These are phyloP conservation scores for Plestiodon gilberti DNA, from an alignment of 2,113 vertebrate genomes.

Conservation along the genomic window DNA sequence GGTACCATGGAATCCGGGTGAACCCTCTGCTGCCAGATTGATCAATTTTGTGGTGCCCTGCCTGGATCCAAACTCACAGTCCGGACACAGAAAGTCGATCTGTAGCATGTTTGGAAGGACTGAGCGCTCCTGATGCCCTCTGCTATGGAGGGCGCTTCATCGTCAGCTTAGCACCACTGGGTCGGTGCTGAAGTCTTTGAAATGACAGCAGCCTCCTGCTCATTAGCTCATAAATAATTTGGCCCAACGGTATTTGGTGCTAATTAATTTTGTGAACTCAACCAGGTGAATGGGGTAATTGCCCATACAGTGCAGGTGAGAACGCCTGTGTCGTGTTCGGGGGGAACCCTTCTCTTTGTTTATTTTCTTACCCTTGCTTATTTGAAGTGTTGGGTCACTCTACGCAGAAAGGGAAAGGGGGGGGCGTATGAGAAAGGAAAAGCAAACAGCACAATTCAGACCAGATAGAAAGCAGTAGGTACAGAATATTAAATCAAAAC, in stretches of 20 bases:
- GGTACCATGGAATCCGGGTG: not conserved
- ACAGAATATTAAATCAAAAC: conserved; percentile 72
- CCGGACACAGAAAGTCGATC: not conserved
- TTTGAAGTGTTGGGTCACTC: conserved; percentile 63
- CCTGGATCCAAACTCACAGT: not conserved
- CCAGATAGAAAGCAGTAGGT: conserved; percentile 59
- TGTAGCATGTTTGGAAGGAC: not conserved
- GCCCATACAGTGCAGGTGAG: conserved; percentile 45
- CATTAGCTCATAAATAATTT: conserved; percentile 58
- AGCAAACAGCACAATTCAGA: conserved; percentile 32
- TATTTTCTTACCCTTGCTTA: conserved; percentile 51
- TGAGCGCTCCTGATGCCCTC: not conserved
- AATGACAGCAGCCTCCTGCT: conserved; percentile 42
- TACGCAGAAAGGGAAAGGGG: conserved; percentile 16
- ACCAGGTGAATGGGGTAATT: conserved; percentile 64
- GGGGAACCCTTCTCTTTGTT: conserved; percentile 49
- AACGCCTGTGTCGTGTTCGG: not conserved
- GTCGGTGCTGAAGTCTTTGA: not conserved
- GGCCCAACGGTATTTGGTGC: conserved; percentile 46
- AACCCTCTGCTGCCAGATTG: not conserved
- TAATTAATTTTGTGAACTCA: conserved; percentile 75
- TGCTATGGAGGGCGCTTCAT: not conserved
- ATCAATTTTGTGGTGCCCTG: too few species aligned
- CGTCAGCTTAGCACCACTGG: not conserved
- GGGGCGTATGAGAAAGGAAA: not conserved